Conservation (phyloP, 2,113 vertebrate species). For the Pelusios castaneus region DNA sequence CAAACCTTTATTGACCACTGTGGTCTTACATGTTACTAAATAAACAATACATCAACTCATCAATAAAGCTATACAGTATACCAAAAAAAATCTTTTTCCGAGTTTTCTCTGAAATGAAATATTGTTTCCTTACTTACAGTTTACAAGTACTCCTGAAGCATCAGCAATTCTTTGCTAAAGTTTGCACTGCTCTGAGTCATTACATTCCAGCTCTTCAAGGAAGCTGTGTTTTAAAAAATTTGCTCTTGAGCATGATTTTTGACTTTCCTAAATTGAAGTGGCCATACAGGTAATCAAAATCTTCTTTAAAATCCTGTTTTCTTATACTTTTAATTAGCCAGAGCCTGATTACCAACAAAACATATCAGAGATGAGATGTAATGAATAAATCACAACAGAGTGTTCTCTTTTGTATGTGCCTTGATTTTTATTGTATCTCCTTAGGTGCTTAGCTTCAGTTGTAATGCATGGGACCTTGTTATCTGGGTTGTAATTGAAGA, state of each 20-base stretch:
- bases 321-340: conserved; percentile 34
- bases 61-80: neutral
- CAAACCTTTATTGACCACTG: neutral
- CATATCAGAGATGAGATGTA: neutral
- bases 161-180: neutral
- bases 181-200: neutral
- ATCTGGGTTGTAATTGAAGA: conserved; percentile 30
- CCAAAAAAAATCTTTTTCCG: neutral
- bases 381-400: neutral
- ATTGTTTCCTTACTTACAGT: conserved; percentile 26
- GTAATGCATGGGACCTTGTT: neutral
- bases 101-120: neutral
- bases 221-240: neutral
- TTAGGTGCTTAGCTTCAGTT: conserved; percentile 3
- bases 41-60: neutral
- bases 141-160: neutral
- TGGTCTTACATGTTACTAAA: neutral
- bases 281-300: neutral
- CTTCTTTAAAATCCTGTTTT: conserved; percentile 27
- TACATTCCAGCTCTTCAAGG: neutral
- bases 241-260: conserved; percentile 13
- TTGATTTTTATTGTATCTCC: neutral
- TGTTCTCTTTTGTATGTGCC: neutral
- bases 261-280: conserved; percentile 23
- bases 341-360: neutral